These are phyloP conservation scores for Eupristina koningsbergeri DNA, from an alignment of 1,140 invertebrate genomes.

Conservation along the genomic window DNA sequence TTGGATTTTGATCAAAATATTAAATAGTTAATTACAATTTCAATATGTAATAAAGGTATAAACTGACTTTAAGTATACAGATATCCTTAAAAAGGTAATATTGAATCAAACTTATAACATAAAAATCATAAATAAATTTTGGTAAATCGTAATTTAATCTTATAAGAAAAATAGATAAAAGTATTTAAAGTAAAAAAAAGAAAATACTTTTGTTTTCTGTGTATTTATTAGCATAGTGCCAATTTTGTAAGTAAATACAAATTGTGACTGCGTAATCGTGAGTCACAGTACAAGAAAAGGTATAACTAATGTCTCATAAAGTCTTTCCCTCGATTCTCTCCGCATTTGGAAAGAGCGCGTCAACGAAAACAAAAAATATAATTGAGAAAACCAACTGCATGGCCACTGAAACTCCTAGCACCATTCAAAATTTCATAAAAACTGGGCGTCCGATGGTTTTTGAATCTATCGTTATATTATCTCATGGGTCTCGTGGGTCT, in stretches of 20 bases:
- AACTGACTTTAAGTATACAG: too few relatives aligned
- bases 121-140: neutral
- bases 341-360: conserved; percentile 34
- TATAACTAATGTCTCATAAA: conserved; percentile 24
- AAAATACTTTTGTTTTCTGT: conserved; percentile 17
- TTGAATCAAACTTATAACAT: neutral
- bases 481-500: too few relatives aligned
- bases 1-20: too few relatives aligned
- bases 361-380: neutral
- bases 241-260: conserved; percentile 27
- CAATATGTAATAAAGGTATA: too few relatives aligned
- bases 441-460: neutral
- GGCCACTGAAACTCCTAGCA: conserved; percentile 13
- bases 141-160: neutral
- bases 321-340: conserved; percentile 39
- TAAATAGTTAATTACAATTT: too few relatives aligned
- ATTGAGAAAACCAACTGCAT: neutral
- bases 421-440: neutral
- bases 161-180: conserved; percentile 1
- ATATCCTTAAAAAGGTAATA: too few relatives aligned
- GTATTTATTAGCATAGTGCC: conserved; percentile 13
- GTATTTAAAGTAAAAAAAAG: neutral
- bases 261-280: conserved; percentile 14
- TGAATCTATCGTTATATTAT: neutral
- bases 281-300: conserved; percentile 44